These are phyloP conservation scores for Coenobita brevimanus DNA, from an alignment of 1,140 invertebrate species.

Conservation along the genomic window DNA sequence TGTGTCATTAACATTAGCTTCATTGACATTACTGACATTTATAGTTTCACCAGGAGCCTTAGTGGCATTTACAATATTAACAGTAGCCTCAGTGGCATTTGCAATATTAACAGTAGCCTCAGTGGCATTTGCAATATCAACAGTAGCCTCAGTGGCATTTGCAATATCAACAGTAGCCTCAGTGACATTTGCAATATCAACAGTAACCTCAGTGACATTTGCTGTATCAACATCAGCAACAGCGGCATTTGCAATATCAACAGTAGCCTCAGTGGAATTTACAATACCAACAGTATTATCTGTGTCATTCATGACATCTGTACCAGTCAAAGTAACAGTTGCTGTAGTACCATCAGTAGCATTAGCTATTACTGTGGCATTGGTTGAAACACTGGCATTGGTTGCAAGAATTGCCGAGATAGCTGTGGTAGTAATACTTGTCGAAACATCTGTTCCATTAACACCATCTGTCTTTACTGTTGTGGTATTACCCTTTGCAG, in stretches of 20 bases:
- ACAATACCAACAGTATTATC: neutral
- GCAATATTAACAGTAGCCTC: neutral
- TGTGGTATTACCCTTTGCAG: neutral
- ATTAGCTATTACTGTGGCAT: neutral
- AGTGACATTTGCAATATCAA: neutral
- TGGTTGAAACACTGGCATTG: neutral
- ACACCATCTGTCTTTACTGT: conserved; percentile 9
- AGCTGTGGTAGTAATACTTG: neutral
- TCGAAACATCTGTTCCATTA: neutral
- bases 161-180: neutral
- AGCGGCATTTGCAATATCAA: neutral
- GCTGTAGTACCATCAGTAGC: neutral
- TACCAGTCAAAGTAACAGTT: neutral
- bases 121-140: neutral
- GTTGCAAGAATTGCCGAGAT: neutral
- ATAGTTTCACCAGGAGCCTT: neutral
- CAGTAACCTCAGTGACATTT: neutral
- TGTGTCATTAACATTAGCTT: too few relatives aligned
- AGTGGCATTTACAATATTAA: too few relatives aligned
- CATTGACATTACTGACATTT: too few relatives aligned
- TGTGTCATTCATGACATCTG: neutral
- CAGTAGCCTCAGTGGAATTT: neutral
- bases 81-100: neutral
- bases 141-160: neutral
- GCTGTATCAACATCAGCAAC: too few relatives aligned